phyloP scores from a whole-genome alignment of 2,888 invertebrate species.

The Polyommatus icarus region DNA sequence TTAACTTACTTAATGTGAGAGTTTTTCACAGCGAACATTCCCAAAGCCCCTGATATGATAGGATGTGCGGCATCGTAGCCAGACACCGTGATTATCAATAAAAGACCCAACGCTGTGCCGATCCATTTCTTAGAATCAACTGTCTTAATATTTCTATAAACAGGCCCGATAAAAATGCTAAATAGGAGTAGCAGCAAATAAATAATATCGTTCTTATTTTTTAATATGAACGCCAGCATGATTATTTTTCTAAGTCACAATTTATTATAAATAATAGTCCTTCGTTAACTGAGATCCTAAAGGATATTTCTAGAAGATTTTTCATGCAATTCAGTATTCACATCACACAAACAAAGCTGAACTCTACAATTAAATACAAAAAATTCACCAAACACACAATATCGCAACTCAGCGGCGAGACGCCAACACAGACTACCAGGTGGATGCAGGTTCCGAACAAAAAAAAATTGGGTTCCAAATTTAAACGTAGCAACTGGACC shows the following conservation, averaged over 20 bases:
- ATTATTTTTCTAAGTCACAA: background rate
- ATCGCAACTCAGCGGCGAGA: background rate
- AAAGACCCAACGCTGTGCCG: slow-evolving; percentile 69
- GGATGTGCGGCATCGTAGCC: slow-evolving; percentile 67
- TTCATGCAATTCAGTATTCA: background rate
- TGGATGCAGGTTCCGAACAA: too few species aligned
- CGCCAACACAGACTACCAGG: too few species aligned
- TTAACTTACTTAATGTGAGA: slow-evolving; percentile 61
- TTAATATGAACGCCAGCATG: slow-evolving; percentile 68
- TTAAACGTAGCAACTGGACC: too few species aligned
- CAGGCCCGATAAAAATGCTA: slow-evolving; percentile 85
- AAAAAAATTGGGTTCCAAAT: too few species aligned
- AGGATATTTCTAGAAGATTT: background rate
- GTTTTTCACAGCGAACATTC: slow-evolving; percentile 63
- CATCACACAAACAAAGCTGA: background rate
- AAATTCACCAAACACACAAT: background rate
- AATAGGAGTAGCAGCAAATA: slow-evolving; percentile 85
- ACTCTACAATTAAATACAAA: background rate
- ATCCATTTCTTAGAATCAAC: slow-evolving; percentile 75
- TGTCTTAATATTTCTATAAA: slow-evolving; percentile 77
- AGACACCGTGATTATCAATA: slow-evolving; percentile 64
- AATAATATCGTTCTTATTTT: slow-evolving; percentile 87
- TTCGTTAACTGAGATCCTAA: background rate
- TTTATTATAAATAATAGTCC: background rate
- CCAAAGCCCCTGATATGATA: slow-evolving; percentile 60